Conservation (phyloP, 2,113 vertebrate genomes). For the Onychorhynchus coronatus region DNA sequence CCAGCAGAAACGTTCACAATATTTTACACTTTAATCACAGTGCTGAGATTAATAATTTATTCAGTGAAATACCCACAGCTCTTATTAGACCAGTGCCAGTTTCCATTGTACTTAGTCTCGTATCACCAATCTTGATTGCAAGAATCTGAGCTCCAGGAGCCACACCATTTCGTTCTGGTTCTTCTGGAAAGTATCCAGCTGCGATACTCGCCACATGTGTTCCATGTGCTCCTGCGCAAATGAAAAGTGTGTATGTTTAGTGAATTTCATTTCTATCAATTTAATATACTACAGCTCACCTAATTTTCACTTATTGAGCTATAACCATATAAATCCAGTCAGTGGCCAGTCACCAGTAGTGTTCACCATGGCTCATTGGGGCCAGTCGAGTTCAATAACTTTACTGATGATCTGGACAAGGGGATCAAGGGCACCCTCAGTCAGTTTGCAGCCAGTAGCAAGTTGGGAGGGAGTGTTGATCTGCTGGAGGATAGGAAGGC, state of each 20-base stretch:
- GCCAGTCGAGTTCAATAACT: neutral
- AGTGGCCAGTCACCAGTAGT: accelerated
- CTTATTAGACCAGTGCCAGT: conserved; percentile 97
- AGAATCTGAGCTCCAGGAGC: conserved; percentile 95
- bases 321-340: neutral
- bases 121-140: conserved; percentile 96
- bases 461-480: accelerated
- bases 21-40: neutral
- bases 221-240: conserved; percentile 88
- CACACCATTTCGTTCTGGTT: conserved; percentile 91
- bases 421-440: accelerated
- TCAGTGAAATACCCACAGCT: conserved; percentile 77
- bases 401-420: neutral
- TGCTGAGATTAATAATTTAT: neutral
- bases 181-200: conserved; percentile 93
- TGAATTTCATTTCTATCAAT: neutral
- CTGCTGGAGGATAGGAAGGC: neutral
- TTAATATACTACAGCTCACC: neutral
- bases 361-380: neutral
- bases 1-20: neutral
- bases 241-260: neutral
- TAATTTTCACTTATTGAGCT: neutral
- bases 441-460: neutral
- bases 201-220: conserved; percentile 98
- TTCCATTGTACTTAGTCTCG: conserved; percentile 96